A percentile compares a stretch with the other conserved stretches of the same genome.
Evolutionary conservation across 2,888 invertebrate genomes (phyloP).

Genomic region (Pristionchus exspectatus): DNA sequence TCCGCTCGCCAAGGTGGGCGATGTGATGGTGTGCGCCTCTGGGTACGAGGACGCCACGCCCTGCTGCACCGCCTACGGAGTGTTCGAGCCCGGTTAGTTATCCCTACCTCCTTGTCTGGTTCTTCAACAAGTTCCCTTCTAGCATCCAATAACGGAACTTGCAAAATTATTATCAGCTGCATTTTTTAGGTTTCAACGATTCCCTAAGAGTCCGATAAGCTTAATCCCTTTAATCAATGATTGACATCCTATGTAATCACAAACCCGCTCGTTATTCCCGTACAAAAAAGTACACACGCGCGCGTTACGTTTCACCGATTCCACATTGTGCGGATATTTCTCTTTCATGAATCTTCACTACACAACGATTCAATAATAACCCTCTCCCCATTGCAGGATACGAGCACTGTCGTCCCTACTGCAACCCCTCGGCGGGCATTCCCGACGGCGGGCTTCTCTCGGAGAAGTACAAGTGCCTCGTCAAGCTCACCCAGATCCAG

Average conservation of each 20-base stretch:
- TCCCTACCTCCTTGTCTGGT: background rate
- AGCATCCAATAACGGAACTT: too few relatives aligned
- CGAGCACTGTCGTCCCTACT: constrained; percentile 78
- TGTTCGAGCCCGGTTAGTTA: constrained; percentile 71
- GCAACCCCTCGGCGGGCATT: constrained; percentile 77
- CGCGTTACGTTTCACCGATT: background rate
- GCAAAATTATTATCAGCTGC: too few relatives aligned
- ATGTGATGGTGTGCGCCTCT: constrained; percentile 78
- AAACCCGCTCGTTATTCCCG: too few relatives aligned
- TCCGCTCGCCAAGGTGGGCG: constrained; percentile 76
- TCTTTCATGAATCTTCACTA: background rate
- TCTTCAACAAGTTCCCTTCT: too few relatives aligned
- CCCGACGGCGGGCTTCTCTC: constrained; percentile 77
- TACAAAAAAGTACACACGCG: background rate
- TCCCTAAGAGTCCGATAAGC: too few relatives aligned
- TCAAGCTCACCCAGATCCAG: constrained; percentile 75
- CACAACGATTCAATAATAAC: background rate
- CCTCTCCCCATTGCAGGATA: constrained; percentile 63
- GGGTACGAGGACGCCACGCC: constrained; percentile 77
- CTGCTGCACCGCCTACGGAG: constrained; percentile 77
- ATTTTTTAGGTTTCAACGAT: too few relatives aligned
- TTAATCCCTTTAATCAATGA: too few relatives aligned
- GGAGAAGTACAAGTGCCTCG: constrained; percentile 78
- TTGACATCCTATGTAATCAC: too few relatives aligned
- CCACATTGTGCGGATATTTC: background rate